A percentile compares a stretch with the other conserved stretches of the same genome.
Evolutionary conservation across 2,888 invertebrate species (phyloP).

Genomic region (Teleogryllus oceanicus): DNA sequence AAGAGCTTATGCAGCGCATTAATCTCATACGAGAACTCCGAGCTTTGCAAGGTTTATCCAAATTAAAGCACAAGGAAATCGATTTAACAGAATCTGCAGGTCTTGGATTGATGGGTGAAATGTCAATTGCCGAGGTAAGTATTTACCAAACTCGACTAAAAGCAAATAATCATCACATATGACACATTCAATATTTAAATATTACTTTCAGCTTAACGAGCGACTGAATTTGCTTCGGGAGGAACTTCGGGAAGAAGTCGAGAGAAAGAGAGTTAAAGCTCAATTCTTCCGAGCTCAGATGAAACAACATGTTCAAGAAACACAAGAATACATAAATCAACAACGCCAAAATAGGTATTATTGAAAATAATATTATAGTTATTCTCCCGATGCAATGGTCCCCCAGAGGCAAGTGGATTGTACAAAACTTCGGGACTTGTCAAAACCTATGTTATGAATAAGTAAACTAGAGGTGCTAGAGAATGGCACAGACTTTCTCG

Average conservation of each 20-base stretch:
- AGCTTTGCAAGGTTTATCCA: constrained; percentile 47
- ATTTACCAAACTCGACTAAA: background rate
- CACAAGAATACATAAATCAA: constrained; percentile 25
- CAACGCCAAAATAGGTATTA: constrained; percentile 26
- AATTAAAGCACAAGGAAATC: constrained; percentile 46
- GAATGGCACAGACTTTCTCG: too few species aligned
- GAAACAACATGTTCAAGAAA: constrained; percentile 45
- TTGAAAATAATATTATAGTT: background rate
- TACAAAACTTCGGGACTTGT: too few species aligned
- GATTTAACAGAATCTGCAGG: constrained; percentile 59
- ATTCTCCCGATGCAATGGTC: too few species aligned
- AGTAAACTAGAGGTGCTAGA: too few species aligned
- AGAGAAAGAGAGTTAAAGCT: constrained; percentile 51
- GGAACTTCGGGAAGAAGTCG: constrained; percentile 53
- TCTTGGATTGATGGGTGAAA: constrained; percentile 59
- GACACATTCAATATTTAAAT: background rate
- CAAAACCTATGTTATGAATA: too few species aligned
- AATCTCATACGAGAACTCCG: constrained; percentile 49
- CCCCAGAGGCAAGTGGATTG: too few species aligned
- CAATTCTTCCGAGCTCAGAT: constrained; percentile 49
- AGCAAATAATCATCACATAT: background rate
- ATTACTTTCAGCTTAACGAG: constrained; percentile 50
- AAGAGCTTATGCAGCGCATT: constrained; percentile 46
- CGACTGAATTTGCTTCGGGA: constrained; percentile 53
- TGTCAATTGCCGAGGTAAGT: constrained; percentile 57